Conservation (phyloP, 2,888 invertebrate species). For the Hirtodrosophila confusa region DNA sequence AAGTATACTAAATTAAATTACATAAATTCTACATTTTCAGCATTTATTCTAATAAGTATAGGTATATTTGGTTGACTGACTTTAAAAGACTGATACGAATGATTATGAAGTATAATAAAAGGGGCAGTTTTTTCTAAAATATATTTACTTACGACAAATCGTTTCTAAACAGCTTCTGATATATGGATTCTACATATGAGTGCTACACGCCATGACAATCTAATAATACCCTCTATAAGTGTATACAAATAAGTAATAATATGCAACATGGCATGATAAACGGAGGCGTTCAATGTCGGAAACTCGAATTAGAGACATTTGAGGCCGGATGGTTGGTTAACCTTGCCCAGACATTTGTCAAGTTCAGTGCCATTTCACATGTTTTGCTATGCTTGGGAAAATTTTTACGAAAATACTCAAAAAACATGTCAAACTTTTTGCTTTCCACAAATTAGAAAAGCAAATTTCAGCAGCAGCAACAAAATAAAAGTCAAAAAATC, state of each 20-base stretch:
- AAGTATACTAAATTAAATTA: no score
- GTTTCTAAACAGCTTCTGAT: no score
- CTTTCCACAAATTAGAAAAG: conserved; percentile 41
- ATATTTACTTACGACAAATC: no score
- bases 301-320: conserved; percentile 36
- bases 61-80: no score
- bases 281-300: conserved; percentile 69
- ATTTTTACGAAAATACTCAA: conserved; percentile 2
- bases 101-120: no score
- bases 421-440: conserved; percentile 28
- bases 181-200: no score
- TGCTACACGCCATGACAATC: background rate
- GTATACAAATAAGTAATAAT: conserved; percentile 26
- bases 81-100: no score
- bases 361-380: conserved; percentile 47
- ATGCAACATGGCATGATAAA: conserved; percentile 35
- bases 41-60: no score
- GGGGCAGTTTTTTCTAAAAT: no score
- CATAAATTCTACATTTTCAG: no score
- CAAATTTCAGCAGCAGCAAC: conserved; percentile 28
- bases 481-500: conserved; percentile 48
- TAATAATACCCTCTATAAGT: background rate
- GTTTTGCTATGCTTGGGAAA: conserved; percentile 14
- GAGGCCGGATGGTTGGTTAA: conserved; percentile 30
- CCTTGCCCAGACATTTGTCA: conserved; percentile 63